Evolutionary conservation across 1,140 invertebrate species (phyloP), one percentile per base, ranked within the genome.

Genomic region (Drosophila ficusphila): DNA sequence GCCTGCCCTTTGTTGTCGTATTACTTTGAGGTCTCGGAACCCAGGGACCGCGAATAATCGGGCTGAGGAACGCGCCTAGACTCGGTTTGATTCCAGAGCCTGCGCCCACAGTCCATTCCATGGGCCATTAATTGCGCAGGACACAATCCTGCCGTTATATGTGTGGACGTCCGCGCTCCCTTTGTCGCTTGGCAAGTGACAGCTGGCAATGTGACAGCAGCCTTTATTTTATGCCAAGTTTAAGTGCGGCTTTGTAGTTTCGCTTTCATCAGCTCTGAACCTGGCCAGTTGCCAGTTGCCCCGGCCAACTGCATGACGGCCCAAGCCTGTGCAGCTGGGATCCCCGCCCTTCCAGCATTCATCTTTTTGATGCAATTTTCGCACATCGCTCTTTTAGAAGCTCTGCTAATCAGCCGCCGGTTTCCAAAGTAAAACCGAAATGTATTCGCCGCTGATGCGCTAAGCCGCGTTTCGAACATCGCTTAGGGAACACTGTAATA

Each of bases 61-160:
- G 53, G 27, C 8, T n/a, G 25, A 27, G 18, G 18, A 12, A 23
- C 23, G 14, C 23, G 14, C 42, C 19, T 51, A 51, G 33, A 19
- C n/a, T 42, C 11, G 31, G 14, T 42, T 36, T 47, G 46, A 58
- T 61, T 52, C 41, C 4, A 25, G 36, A 12, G 14, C 38, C 60
- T 29, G 39, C 36, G 29, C 39, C 19, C 29, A 23, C 47, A 34
- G 25, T 27, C 47, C 42, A 60, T 29, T 49, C 48, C n/a, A 58
- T 53, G 61, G 47, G 70, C 62, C 74, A 79, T 79, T 85, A 83
- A 79, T 79, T 67, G 70, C 70, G 53, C 39, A 57, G 31, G 29
- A 48, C 51, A 58, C 16, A 25, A 23, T 27, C 27, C 18, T 49
- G 44, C 42, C 9, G n/a, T 36, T 64, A n/a, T 2, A 25, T 2